These are phyloP conservation scores for Anastatus disparis DNA, from an alignment of 1,140 invertebrate genomes.

Conservation along the genomic window DNA sequence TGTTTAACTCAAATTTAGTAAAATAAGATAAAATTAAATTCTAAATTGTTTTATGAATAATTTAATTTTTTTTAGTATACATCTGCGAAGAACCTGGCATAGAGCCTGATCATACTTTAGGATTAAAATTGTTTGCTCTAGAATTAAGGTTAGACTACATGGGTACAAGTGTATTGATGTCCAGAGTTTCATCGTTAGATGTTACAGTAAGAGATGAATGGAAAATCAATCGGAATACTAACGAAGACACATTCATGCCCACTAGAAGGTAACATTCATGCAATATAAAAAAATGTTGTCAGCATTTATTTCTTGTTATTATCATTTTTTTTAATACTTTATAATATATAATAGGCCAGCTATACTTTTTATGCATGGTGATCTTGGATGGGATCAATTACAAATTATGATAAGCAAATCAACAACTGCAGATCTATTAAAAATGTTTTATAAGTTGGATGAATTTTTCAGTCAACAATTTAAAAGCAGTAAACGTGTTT, in stretches of 20 bases:
- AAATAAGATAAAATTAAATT: too few relatives aligned
- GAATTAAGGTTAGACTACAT: slow-evolving; percentile 95
- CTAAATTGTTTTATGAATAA: slow-evolving; percentile 10
- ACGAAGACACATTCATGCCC: slow-evolving; percentile 67
- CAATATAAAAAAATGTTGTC: neutral
- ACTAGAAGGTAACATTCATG: slow-evolving; percentile 69
- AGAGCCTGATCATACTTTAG: slow-evolving; percentile 89
- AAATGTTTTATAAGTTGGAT: slow-evolving; percentile 96
- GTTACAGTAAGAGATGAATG: slow-evolving; percentile 87
- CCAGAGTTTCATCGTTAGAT: slow-evolving; percentile 83
- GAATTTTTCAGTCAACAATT: slow-evolving; percentile 97
- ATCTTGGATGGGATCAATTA: slow-evolving; percentile 93
- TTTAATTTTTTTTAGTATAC: slow-evolving; percentile 72
- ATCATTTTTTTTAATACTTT: too few relatives aligned
- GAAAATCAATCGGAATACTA: slow-evolving; percentile 71
- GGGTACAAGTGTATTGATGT: slow-evolving; percentile 94
- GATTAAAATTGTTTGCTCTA: slow-evolving; percentile 84
- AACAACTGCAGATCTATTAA: slow-evolving; percentile 94
- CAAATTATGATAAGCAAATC: slow-evolving; percentile 97
- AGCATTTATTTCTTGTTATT: too few relatives aligned
- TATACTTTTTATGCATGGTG: slow-evolving; percentile 92
- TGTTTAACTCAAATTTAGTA: slow-evolving; percentile 57
- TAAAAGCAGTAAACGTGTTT: slow-evolving; percentile 90
- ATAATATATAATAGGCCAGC: too few relatives aligned
- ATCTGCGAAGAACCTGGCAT: slow-evolving; percentile 89